Percentiles rank a stretch among this genome's conserved stretches.
phyloP scores from a whole-genome alignment of 1,140 invertebrate species.

The Drosophila busckii region DNA sequence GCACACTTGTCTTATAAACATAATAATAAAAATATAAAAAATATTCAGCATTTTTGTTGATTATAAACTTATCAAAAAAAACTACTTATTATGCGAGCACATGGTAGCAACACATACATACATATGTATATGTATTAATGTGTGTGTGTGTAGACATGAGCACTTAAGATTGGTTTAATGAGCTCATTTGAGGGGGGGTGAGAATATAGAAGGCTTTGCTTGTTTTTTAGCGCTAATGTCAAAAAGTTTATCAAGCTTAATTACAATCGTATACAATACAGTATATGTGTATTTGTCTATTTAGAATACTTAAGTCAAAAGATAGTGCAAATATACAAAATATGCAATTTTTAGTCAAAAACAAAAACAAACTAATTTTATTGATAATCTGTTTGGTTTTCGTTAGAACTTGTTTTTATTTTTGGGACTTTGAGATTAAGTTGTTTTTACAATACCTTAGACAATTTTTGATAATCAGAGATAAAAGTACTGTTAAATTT shows the following conservation, averaged over 20 bases:
- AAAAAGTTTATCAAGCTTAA: slow-evolving; percentile 62
- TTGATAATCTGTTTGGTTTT: slow-evolving; percentile 22
- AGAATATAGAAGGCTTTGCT: slow-evolving; percentile 13
- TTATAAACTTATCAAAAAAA: too few relatives aligned
- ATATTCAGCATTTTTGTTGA: slow-evolving; percentile 3
- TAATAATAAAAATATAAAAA: too few relatives aligned
- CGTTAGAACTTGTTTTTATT: too few relatives aligned
- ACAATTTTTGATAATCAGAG: too few relatives aligned
- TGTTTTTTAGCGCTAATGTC: slow-evolving; percentile 41
- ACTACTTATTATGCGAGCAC: too few relatives aligned
- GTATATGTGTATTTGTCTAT: not conserved
- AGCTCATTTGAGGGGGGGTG: slow-evolving; percentile 25
- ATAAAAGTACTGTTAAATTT: too few relatives aligned
- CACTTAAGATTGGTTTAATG: slow-evolving; percentile 22
- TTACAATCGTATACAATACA: slow-evolving; percentile 27
- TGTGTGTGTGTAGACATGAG: slow-evolving; percentile 17
- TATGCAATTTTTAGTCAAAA: slow-evolving; percentile 23
- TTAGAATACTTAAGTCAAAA: too few relatives aligned
- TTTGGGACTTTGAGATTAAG: too few relatives aligned
- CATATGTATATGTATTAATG: not conserved
- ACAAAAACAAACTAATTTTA: slow-evolving; percentile 17
- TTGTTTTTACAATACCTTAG: too few relatives aligned
- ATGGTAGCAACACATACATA: slow-evolving; percentile 7
- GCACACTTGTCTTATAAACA: too few relatives aligned
- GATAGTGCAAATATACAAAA: too few relatives aligned